Conservation (phyloP, 1,140 invertebrate species). For the Arion vulgaris region DNA sequence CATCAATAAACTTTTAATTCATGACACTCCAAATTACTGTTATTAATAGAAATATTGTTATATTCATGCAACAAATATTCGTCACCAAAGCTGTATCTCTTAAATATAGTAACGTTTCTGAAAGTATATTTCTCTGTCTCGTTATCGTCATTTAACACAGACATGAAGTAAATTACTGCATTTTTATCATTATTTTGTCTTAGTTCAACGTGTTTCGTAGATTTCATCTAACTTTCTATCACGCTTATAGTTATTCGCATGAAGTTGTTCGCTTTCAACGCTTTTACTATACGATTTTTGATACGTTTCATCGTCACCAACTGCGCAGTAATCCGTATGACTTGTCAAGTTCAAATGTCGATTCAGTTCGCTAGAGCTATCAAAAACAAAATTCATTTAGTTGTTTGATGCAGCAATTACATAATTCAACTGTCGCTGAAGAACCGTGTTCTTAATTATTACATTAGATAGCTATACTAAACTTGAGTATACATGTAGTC, state of each 20-base stretch:
- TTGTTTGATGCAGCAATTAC: neutral
- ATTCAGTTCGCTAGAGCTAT: neutral
- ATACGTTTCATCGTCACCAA: neutral
- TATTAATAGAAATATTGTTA: neutral
- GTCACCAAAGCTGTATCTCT: neutral
- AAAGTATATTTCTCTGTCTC: neutral
- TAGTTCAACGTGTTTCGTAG: neutral
- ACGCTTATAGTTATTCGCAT: no score
- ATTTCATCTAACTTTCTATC: neutral
- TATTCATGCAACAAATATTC: neutral
- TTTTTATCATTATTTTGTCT: neutral
- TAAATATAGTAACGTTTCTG: neutral
- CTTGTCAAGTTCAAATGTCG: neutral
- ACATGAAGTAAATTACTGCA: neutral
- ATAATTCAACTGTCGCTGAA: neutral
- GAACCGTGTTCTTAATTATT: neutral
- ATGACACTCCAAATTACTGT: neutral
- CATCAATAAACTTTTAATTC: no score
- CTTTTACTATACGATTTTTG: no score
- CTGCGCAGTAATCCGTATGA: neutral
- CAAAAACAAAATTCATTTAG: neutral
- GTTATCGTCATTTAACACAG: neutral
- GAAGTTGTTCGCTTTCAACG: no score
- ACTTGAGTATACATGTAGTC: no score
- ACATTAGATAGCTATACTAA: constrained; percentile 73